Evolutionary conservation across 2,797 vertebrate genomes (phyloP).

Genomic region (Falco cherrug): DNA sequence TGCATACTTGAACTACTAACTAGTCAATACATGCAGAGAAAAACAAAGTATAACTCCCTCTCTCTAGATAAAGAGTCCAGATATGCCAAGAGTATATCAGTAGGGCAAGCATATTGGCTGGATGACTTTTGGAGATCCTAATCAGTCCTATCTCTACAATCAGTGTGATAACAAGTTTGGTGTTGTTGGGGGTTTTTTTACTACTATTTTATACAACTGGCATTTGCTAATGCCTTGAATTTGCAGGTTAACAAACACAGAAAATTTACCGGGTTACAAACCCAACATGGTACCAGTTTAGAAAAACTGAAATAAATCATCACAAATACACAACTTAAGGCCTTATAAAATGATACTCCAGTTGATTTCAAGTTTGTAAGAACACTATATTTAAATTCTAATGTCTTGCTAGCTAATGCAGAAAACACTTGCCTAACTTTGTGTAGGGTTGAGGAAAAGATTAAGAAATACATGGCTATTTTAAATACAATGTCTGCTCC

Average conservation of each 20-base stretch:
- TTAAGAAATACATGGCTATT: background rate
- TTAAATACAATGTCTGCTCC: slow-evolving; percentile 10
- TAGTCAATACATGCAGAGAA: slow-evolving; percentile 47
- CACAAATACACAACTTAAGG: slow-evolving; percentile 12
- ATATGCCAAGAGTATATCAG: background rate
- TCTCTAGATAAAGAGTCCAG: slow-evolving; percentile 6
- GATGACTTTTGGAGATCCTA: background rate
- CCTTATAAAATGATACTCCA: background rate
- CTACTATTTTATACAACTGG: slow-evolving; percentile 17
- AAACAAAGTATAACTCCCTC: slow-evolving; percentile 11
- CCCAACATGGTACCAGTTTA: background rate
- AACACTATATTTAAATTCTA: slow-evolving; percentile 7
- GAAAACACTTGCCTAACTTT: slow-evolving; percentile 21
- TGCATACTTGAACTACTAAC: slow-evolving; percentile 50
- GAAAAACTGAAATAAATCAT: background rate
- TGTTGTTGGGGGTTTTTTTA: background rate
- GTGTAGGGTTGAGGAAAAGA: background rate
- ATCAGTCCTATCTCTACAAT: background rate
- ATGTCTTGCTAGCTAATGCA: background rate
- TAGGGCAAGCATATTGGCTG: background rate
- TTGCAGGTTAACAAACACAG: slow-evolving; percentile 12
- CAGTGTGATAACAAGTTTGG: background rate
- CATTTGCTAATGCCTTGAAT: slow-evolving; percentile 8
- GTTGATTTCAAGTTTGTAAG: background rate
- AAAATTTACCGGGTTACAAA: slow-evolving; percentile 15